Base-by-base conservation (phyloP, 1,140 invertebrate species). In the Druon quercuslanigerum region DNA sequence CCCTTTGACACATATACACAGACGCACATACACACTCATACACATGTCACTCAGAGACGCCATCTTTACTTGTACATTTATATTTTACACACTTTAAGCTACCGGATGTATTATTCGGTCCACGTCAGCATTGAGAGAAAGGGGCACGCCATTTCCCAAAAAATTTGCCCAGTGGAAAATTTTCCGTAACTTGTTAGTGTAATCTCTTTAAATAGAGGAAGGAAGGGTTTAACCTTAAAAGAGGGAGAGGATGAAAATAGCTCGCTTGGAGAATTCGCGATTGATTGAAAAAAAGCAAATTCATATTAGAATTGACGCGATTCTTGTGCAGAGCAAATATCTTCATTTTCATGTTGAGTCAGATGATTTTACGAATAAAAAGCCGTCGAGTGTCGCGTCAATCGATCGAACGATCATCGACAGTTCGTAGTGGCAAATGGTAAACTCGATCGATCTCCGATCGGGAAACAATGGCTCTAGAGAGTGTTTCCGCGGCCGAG, bases 401-500 rank as follows among this genome's bases (percentile, higher is more conserved):
- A 87, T 86, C 83, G 84, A 84, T 87, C 87, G 87, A 84, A 87
- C 82, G 86, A 88, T 87, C 87, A 79, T 81, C 84, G 77, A 80
- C 85, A 83, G 82, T 83, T 83, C 85, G 81, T 86, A 87, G 87
- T 88, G 87, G 82, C 86, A 83, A 86, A 87, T 85, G 83, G 80
- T 82, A 80, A 87, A 82, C 82, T 86, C 82, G 84, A 87, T 87
- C 84, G 84, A 79, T 84, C 79, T 76, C 50, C 57, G 80, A 87
- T 86, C 87, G 83, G 83, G 81, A 83, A 86, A 85, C 85, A 85
- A 92, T 92, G 91, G 91, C 91, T 87, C 89, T 92, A 83, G 91
- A 91, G 86, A 91, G 90, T 90, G 90, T 91, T 87, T 87, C 85
- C 89, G 89, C 88, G 90, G 87, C 90, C 79, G 90, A 92, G 87